A percentile compares a stretch with the other conserved stretches of the same genome.
These are phyloP conservation scores for Galaxea fascicularis DNA, from an alignment of 92 coral and sea anemone genomes.

Conservation along the genomic window DNA sequence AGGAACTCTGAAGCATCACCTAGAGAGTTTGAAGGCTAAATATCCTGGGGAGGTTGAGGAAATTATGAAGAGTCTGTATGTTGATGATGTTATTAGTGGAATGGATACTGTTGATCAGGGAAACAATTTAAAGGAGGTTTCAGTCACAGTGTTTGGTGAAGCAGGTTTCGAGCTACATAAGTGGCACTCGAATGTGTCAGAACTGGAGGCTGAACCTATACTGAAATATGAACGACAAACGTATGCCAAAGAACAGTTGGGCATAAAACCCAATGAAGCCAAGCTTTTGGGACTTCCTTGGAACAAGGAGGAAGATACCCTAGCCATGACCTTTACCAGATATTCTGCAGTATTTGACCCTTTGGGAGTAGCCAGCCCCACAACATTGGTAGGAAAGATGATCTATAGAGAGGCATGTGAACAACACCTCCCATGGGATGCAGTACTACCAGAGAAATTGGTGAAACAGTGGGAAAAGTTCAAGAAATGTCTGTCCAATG, in stretches of 20 bases:
- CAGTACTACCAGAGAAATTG: not conserved
- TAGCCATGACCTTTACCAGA: slow-evolving; percentile 36
- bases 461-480: not conserved
- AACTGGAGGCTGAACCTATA: slow-evolving; percentile 35
- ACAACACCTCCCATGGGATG: not conserved
- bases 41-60: slow-evolving; percentile 57
- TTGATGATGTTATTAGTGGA: slow-evolving; percentile 66
- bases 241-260: slow-evolving; percentile 25
- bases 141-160: slow-evolving; percentile 44
- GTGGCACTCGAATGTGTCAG: slow-evolving; percentile 60
- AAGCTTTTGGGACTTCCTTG: slow-evolving; percentile 60
- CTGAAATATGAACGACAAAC: not conserved
- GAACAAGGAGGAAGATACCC: slow-evolving; percentile 46
- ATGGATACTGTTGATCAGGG: slow-evolving; percentile 46
- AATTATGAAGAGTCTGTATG: slow-evolving; percentile 56
- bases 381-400: slow-evolving; percentile 33
- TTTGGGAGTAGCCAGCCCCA: slow-evolving; percentile 11
- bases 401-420: slow-evolving; percentile 47
- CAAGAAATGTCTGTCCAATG: not conserved
- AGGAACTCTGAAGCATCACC: slow-evolving; percentile 40
- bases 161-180: slow-evolving; percentile 62
- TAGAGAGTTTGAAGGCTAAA: slow-evolving; percentile 25
- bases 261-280: slow-evolving; percentile 46
- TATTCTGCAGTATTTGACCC: not conserved
- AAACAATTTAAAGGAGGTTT: slow-evolving; percentile 35